Percentiles rank a stretch among this genome's conserved stretches.
phyloP scores from a whole-genome alignment of 2,797 vertebrate genomes.

The Cyprinodon diabolis region DNA sequence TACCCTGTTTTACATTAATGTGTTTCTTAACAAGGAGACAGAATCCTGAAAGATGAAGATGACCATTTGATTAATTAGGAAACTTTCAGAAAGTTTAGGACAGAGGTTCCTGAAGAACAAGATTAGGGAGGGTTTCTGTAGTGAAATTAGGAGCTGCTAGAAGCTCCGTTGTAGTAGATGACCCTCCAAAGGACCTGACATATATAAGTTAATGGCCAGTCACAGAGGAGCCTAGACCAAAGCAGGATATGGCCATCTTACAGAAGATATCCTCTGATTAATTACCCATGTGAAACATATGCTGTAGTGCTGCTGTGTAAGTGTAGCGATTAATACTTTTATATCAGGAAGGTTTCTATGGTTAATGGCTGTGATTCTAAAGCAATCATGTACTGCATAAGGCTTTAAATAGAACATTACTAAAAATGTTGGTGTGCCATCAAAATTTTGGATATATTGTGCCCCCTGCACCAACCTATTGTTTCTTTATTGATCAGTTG shows the following conservation, averaged over 20 bases:
- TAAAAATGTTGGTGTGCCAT: too few relatives aligned
- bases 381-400: too few relatives aligned
- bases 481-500: neutral
- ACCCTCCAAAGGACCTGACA: neutral
- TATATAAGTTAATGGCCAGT: neutral
- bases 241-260: neutral
- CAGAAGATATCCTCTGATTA: neutral
- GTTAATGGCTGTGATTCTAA: too few relatives aligned
- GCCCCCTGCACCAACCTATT: neutral
- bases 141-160: neutral
- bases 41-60: neutral
- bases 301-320: too few relatives aligned
- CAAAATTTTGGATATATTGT: too few relatives aligned
- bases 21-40: neutral
- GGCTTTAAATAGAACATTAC: too few relatives aligned
- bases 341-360: neutral
- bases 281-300: neutral
- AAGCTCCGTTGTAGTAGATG: neutral
- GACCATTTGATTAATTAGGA: neutral
- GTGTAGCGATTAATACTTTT: neutral
- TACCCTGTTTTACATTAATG: neutral
- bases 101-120: neutral
- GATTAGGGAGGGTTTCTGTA: neutral
- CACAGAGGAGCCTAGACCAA: neutral
- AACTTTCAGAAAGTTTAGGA: neutral